phyloP scores from a whole-genome alignment of 2,888 invertebrate species.

The Acronicta aceris region DNA sequence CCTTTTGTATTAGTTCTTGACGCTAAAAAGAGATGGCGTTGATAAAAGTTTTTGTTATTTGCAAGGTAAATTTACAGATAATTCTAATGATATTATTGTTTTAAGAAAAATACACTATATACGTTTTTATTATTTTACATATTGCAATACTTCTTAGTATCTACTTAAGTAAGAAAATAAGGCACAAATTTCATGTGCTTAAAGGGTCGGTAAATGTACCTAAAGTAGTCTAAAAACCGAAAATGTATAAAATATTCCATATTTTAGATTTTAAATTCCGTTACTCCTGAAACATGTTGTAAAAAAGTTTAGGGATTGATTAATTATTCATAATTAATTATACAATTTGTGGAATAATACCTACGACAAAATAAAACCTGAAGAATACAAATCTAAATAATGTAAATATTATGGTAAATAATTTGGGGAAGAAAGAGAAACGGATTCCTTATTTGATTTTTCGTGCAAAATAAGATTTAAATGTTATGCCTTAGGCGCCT shows the following conservation, averaged over 20 bases:
- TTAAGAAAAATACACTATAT: too few relatives aligned
- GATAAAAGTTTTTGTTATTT: slow-evolving; percentile 15
- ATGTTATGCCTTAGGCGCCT: slow-evolving; percentile 23
- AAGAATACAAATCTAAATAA: slow-evolving; percentile 14
- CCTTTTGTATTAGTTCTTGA: slow-evolving; percentile 57
- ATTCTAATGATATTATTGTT: background rate
- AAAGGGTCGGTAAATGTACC: too few relatives aligned
- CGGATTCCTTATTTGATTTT: slow-evolving; percentile 43
- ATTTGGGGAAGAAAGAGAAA: slow-evolving; percentile 26
- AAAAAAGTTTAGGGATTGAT: too few relatives aligned
- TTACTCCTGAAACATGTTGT: too few relatives aligned
- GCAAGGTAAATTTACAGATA: slow-evolving; percentile 18
- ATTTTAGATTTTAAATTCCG: too few relatives aligned
- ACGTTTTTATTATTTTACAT: too few relatives aligned
- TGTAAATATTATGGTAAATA: slow-evolving; percentile 45
- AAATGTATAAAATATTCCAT: too few relatives aligned
- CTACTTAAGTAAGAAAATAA: too few relatives aligned
- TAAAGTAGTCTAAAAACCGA: too few relatives aligned
- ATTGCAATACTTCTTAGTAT: too few relatives aligned
- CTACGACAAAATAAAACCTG: slow-evolving; percentile 1
- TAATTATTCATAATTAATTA: background rate
- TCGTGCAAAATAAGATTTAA: slow-evolving; percentile 53
- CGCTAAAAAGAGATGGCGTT: slow-evolving; percentile 65
- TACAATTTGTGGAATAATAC: background rate
- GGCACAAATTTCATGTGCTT: too few relatives aligned